A percentile compares a stretch with the other conserved stretches of the same genome.
Conservation (phyloP, 2,113 vertebrate genomes). For the Spermophilus dauricus region DNA sequence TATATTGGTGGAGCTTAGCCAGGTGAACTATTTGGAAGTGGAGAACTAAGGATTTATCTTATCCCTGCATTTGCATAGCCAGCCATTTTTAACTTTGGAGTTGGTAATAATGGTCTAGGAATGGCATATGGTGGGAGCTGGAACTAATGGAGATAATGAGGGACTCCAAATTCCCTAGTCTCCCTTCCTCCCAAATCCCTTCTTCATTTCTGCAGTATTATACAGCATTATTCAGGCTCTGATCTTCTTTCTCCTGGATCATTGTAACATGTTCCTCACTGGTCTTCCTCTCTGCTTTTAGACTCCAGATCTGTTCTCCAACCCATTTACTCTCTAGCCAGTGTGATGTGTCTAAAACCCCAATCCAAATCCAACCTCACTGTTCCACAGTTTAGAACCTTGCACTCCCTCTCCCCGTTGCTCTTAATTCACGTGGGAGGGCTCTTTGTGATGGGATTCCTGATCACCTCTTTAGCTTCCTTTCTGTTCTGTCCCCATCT, state of each 20-base stretch:
- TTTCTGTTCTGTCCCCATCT: background rate
- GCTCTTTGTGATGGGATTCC: background rate
- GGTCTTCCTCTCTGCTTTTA: background rate
- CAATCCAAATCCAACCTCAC: accelerated
- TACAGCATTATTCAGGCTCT: background rate
- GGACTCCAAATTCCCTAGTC: background rate
- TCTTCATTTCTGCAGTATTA: background rate
- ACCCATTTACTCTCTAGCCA: background rate
- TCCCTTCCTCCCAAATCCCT: background rate
- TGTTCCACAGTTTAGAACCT: background rate
- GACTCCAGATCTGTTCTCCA: background rate
- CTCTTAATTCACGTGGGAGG: accelerated
- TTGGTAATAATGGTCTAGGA: background rate
- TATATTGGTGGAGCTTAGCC: background rate
- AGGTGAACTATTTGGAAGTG: background rate
- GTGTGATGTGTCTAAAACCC: background rate
- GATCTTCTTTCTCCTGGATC: background rate
- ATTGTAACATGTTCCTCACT: background rate
- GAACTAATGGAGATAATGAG: background rate
- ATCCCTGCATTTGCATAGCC: background rate
- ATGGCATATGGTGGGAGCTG: background rate
- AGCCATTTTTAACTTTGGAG: background rate
- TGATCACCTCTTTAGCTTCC: background rate
- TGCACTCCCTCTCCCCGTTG: background rate
- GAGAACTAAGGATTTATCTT: background rate